These are phyloP conservation scores for Euclidia mi DNA, from an alignment of 2,888 invertebrate species.

Conservation along the genomic window DNA sequence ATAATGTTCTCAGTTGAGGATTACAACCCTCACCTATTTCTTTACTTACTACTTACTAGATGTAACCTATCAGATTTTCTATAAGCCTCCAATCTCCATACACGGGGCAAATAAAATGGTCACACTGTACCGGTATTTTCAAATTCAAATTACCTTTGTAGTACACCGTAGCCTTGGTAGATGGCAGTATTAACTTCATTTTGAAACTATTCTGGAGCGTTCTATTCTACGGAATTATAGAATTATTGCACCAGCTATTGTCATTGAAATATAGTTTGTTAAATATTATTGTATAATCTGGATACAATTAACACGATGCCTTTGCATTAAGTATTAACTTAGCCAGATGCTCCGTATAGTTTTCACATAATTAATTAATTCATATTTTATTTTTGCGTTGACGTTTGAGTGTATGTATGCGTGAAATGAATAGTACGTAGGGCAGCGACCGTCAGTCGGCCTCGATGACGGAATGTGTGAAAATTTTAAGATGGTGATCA, in stretches of 20 bases:
- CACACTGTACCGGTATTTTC: conserved; percentile 19
- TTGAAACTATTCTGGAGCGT: not conserved
- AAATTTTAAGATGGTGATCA: conserved; percentile 88
- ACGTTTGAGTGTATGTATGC: conserved; percentile 46
- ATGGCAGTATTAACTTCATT: conserved; percentile 19
- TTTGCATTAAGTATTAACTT: too few species aligned
- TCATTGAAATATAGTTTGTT: too few species aligned
- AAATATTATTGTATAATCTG: too few species aligned
- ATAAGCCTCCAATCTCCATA: too few species aligned
- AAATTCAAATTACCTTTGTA: conserved; percentile 3
- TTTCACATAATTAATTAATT: not conserved
- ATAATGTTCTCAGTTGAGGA: too few species aligned
- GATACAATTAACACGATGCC: too few species aligned
- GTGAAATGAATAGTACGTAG: conserved; percentile 69
- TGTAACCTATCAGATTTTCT: too few species aligned
- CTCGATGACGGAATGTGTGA: conserved; percentile 89
- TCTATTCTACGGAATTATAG: conserved; percentile 23
- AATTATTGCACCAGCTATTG: not conserved
- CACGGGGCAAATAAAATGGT: not conserved
- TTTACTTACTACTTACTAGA: too few species aligned
- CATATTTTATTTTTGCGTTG: conserved; percentile 2
- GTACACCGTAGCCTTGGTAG: conserved; percentile 19
- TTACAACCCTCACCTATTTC: too few species aligned
- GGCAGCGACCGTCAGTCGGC: conserved; percentile 87
- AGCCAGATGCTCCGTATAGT: not conserved